Base-by-base conservation (phyloP, 35 echinoderm and acorn worm genomes). In the Lytechinus variegatus region DNA sequence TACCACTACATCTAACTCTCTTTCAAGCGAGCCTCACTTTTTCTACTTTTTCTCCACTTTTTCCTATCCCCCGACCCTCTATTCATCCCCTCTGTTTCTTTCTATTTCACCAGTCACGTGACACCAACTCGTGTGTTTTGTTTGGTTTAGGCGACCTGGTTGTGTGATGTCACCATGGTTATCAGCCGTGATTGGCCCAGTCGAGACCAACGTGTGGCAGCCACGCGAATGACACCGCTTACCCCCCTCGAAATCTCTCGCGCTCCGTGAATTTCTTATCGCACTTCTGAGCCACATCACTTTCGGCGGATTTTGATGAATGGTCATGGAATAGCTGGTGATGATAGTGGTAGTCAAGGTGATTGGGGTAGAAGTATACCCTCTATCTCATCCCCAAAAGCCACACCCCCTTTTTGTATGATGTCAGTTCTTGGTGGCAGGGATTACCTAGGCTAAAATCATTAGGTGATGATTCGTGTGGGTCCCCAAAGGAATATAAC, bases 111-210 rank as follows among this genome's bases (percentile, higher is more conserved):
- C 16, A 24, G 52, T 44, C 92, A 57, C 53, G 92, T 93, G 92
- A 93, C 92, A 56, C 21, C 54, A 55, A 57, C 54, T 57, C 53
- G 66, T 79, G 27, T 44, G 52, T 57, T 55, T 93, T 93, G 92
- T 93, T 93, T 93, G 53, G 92, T 57, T 54, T 93, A 54, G 27
- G 13, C 54, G 28, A 90, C 28, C 92, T 54, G 21, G 21, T 55
- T 5, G 9, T 93, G 92, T 93, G 92, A 93, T 93, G 92, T 93
- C 92, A 93, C 28, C 10, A 10, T 27, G 52, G 92, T 54, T 93
- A 93, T 93, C 92, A 93, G 11, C 21, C 13, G 92, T 57, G 92
- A 93, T 93, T 93, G 92, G 92, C 54, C 53, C 92, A 93, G 52
- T 6, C n/a, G 9, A 93, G 55, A 57, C 29, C 27, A 54, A 54